Evolutionary conservation across 2,113 vertebrate genomes (phyloP), one percentile per base, ranked within the genome.

Genomic region (Microtus pennsylvanicus): DNA sequence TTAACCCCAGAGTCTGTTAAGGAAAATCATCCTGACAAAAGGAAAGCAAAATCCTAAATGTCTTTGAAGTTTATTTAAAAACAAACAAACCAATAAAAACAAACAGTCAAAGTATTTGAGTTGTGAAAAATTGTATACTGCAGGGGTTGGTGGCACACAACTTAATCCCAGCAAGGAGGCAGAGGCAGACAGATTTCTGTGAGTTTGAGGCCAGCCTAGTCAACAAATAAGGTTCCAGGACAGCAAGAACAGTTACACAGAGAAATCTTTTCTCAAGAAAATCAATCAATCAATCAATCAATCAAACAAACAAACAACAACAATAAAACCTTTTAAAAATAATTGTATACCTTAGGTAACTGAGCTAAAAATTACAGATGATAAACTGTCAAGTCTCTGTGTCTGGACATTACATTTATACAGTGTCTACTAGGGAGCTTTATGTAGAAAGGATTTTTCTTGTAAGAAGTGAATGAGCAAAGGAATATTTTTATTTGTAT

Each of bases 371-470:
- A 90, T 47, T 42, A 92, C 38, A 38, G 10, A 90, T 5, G 33
- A 58, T 58, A 72, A 72, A 92, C 80, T 17, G 42, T 69, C 65
- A 74, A 74, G 16, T 5, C 13, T 89, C 52, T 87, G 81, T 75
- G 35, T 92, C 55, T 82, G 24, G 80, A 87, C 78, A 87, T 13
- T 87, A 21, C 42, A 75, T 19, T 50, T 90, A 14, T 52, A 0
- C 74, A n/a, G 77, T 55, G 78, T 90, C 24, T 89, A 87, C 72
- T 82, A 76, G 76, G 19, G n/a, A 95, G 52, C 8, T 14, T 24
- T 90, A 81, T 91, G 85, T 65, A 30, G 76, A 81, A 90, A 94
- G 11, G 9, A 11, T 83, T 95, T 92, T 88, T 55, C 81, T n/a
- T 74, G 0, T 52, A 67, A 93, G 38, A 61, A 94, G 35, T 87